phyloP scores from a whole-genome alignment of 2,888 invertebrate genomes.

The Congeria kusceri region DNA sequence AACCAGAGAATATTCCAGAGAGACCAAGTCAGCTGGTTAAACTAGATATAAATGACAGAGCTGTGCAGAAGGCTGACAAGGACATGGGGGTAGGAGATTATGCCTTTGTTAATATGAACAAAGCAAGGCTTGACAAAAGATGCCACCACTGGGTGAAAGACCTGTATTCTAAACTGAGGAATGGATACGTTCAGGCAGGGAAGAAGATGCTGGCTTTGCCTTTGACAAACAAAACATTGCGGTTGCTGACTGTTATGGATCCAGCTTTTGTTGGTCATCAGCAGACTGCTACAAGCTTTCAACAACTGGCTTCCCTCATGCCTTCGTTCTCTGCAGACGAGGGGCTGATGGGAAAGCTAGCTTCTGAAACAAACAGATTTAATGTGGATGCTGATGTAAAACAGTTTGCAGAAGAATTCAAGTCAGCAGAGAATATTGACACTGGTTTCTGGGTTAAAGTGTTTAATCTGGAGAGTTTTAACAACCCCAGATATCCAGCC shows the following conservation, averaged over 20 bases:
- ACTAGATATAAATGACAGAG: background rate
- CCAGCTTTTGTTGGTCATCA: constrained; percentile 19
- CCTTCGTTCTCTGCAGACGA: too few relatives aligned
- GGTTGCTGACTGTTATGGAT: constrained; percentile 33
- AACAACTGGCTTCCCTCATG: too few relatives aligned
- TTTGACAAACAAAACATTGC: constrained; percentile 15
- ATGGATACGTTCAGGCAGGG: constrained; percentile 26
- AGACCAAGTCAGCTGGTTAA: background rate
- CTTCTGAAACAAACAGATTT: too few relatives aligned
- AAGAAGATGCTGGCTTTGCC: constrained; percentile 33
- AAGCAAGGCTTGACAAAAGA: background rate
- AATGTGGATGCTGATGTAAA: too few relatives aligned
- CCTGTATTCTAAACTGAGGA: constrained; percentile 22
- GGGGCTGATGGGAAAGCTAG: too few relatives aligned
- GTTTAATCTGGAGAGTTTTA: too few relatives aligned
- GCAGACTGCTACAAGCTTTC: too few relatives aligned
- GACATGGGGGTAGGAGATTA: constrained; percentile 2
- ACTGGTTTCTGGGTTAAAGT: too few relatives aligned
- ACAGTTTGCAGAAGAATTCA: too few relatives aligned
- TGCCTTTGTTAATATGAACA: background rate
- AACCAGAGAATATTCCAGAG: background rate
- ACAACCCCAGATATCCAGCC: too few relatives aligned
- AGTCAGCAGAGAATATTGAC: too few relatives aligned
- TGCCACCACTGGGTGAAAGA: constrained; percentile 25
- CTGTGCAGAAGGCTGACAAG: constrained; percentile 14